These are phyloP conservation scores for Sinohyriopsis cumingii DNA, from an alignment of 2,888 invertebrate genomes.

Conservation along the genomic window DNA sequence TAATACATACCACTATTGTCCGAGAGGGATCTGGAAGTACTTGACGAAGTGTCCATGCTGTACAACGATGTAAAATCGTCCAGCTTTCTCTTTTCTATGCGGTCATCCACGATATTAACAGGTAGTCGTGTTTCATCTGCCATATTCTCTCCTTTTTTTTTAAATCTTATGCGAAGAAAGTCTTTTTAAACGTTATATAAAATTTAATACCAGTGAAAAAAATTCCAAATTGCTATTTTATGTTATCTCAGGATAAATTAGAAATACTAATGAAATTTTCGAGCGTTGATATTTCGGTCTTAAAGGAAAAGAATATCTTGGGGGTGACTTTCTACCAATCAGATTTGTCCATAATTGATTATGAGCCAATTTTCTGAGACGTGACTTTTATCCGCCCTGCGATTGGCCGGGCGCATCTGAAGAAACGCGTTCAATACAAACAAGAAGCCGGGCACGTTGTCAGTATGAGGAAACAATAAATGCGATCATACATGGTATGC, in stretches of 20 bases:
- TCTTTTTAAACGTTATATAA: neutral
- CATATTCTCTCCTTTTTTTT: conserved; percentile 33
- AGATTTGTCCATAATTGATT: conserved; percentile 34
- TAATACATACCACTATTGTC: conserved; percentile 54
- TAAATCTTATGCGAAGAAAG: neutral
- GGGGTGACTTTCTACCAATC: conserved; percentile 33
- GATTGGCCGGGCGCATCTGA: conserved; percentile 30
- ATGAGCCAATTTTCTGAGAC: conserved; percentile 34
- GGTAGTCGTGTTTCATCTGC: conserved; percentile 67
- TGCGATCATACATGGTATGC: conserved; percentile 38
- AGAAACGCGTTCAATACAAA: conserved; percentile 11
- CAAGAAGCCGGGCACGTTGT: too few relatives aligned
- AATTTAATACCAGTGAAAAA: conserved; percentile 4
- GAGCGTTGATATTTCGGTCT: conserved; percentile 40
- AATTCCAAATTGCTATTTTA: conserved; percentile 11
- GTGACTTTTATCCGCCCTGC: conserved; percentile 22
- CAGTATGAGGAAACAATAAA: conserved; percentile 12
- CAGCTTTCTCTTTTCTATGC: conserved; percentile 74
- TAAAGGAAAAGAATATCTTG: conserved; percentile 29
- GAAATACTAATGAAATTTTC: conserved; percentile 40
- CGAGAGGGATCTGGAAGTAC: conserved; percentile 37
- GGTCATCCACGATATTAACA: conserved; percentile 62
- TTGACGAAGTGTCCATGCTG: conserved; percentile 75
- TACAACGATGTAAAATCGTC: conserved; percentile 93
- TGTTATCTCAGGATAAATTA: conserved; percentile 27